Evolutionary conservation across 2,888 invertebrate species (phyloP).

Genomic region (Yponomeuta cagnagella): DNA sequence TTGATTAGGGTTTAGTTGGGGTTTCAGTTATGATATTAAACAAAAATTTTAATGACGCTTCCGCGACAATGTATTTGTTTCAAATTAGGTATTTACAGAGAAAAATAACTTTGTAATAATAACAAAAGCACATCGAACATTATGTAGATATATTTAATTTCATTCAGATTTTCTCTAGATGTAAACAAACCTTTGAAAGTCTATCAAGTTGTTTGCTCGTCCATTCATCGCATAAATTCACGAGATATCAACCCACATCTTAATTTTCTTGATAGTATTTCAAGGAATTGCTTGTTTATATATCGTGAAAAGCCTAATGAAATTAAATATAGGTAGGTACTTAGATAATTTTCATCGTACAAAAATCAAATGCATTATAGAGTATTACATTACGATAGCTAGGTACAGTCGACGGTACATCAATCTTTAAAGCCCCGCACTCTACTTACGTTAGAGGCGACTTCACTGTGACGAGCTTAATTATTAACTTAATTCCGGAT

Average conservation of each 20-base stretch:
- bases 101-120: constrained; percentile 36
- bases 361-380: constrained; percentile 57
- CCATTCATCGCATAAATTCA: too few species aligned
- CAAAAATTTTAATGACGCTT: constrained; percentile 46
- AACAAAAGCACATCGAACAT: constrained; percentile 64
- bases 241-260: too few species aligned
- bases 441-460: too few species aligned
- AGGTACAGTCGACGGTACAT: too few species aligned
- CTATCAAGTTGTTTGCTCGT: too few species aligned
- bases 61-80: constrained; percentile 57
- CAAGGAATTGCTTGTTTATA: too few species aligned
- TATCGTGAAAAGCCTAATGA: too few species aligned
- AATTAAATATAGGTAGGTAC: constrained; percentile 2
- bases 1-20: not conserved
- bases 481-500: too few species aligned
- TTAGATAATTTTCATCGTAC: constrained; percentile 26
- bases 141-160: constrained; percentile 23
- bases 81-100: constrained; percentile 66
- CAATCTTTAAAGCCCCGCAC: too few species aligned
- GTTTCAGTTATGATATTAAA: constrained; percentile 15
- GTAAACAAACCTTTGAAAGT: too few species aligned
- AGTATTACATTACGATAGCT: constrained; percentile 24
- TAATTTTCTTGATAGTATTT: too few species aligned
- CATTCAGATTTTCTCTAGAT: not conserved
- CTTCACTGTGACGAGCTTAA: too few species aligned